Evolutionary conservation across 1,140 invertebrate species (phyloP), one percentile per base, ranked within the genome.

Genomic region (Cydia strobilella): DNA sequence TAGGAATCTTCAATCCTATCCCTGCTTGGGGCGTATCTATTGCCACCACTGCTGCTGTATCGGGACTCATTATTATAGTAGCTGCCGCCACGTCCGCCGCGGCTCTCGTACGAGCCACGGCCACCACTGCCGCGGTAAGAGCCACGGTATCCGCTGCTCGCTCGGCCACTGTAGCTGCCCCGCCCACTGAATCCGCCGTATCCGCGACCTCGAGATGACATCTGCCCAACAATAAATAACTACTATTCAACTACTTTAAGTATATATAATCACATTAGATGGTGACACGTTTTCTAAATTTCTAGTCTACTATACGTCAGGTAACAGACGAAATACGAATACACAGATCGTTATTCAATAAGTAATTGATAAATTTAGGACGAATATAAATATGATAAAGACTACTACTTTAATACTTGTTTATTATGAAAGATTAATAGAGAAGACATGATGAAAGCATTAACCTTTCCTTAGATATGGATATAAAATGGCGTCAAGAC

Each of bases 1-100:
- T 92, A 93, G 7, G 90, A 87, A 45, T 93, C 92, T 39, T 93
- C 93, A 31, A 93, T 90, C 79, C 93, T 84, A 59, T 93, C 93
- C 73, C 92, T 87, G 42, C 83, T 84, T 5, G 83, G 84, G 59
- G 86, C 82, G 74, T 93, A 93, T 83, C 90, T 85, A 73, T 85
- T 90, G n/a, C 75, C 78, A 75, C 84, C 86, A 51, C 83, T 82
- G 51, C 82, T 88, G 72, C 81, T 88, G 71, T 92, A 93, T 65
- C 91, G 87, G 6, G 86, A 88, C 1, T 92, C 87, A 82, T 87
- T 89, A 72, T 87, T 87, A 45, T 88, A 88, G 12, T 83, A 88
- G 69, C 87, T 88, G 15, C 87, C 89, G 20, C 88, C 86, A 42
- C 91, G 78, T 10, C 89, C 88, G 15, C 88, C 89, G 13, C 90